Base-by-base conservation (phyloP, 2,888 invertebrate genomes). In the Mesopsocus fuscifrons region DNA sequence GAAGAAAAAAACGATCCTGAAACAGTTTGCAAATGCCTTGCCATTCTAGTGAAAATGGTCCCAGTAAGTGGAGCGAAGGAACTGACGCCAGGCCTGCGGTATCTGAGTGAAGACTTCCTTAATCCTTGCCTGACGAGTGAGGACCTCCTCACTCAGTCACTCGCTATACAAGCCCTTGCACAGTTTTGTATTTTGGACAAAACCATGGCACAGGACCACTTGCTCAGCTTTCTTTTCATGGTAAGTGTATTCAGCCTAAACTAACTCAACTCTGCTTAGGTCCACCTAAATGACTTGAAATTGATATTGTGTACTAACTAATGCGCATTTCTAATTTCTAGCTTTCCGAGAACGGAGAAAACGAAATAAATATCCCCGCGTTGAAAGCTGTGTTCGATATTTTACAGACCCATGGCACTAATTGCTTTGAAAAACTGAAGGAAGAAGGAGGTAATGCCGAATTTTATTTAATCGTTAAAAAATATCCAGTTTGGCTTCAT, bases 1-100 rank as follows among this genome's bases (percentile, higher is more conserved):
- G 38, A 38, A 38, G 38, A 38, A 38, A 38, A 11, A 18, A 38
- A 38, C 16, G 38, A 38, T 20, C 38, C 38, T 4, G 38, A 20
- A 5, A 38, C 38, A 11, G 18, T 38, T 38, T 38, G 38, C 18
- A 38, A 38, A 20, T 38, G 38, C 38, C 21, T 38, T 20, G 13
- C 38, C 5, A 38, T 38, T 5, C 16, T 38, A 6, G 6, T 38
- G 4, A 17, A 38, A 20, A 38, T 38, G 38, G 21, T 38, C 20
- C 15, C 15, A 38, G 17, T 17, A 6, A 38, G 38, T 17, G 11
- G 5, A 38, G 17, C 20, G 17, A 15, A 20, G n/a, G 21, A 3
- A 18, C 20, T 38, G 21, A 38, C 38, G 15, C 38, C 38, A 5
- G 21, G 18, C 21, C 20, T 38, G 4, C 15, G 38, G 20, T 18